Evolutionary conservation across 2,113 vertebrate genomes (phyloP).

Genomic region (Melanostigma gelatinosum): DNA sequence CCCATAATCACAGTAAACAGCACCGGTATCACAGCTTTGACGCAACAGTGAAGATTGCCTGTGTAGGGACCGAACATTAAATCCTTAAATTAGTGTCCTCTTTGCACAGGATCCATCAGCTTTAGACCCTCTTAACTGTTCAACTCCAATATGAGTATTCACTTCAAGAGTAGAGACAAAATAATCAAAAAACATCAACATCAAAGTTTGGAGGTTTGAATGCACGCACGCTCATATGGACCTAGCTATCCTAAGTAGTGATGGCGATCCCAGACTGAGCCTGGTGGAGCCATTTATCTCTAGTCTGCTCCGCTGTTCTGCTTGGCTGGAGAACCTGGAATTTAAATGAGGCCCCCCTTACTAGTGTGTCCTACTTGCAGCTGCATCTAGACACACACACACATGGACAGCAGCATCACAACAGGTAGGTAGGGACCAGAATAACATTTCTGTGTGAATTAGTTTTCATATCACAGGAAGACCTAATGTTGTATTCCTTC

Average conservation of each 20-base stretch:
- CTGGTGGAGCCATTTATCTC: conserved; percentile 78
- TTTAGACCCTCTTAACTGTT: conserved; percentile 18
- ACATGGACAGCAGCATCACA: conserved; percentile 51
- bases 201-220: conserved; percentile 26
- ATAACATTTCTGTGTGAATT: background rate
- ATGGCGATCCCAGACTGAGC: conserved; percentile 72
- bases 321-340: conserved; percentile 74
- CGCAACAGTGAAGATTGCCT: background rate
- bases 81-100: background rate
- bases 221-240: conserved; percentile 39
- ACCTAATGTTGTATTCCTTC: conserved; percentile 15
- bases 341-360: conserved; percentile 74
- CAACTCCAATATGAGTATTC: conserved; percentile 8
- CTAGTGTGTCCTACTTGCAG: conserved; percentile 68
- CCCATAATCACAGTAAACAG: conserved; percentile 65
- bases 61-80: background rate
- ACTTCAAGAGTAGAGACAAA: conserved; percentile 20
- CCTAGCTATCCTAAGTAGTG: conserved; percentile 47
- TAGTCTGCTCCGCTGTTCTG: conserved; percentile 76
- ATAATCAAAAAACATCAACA: conserved; percentile 48
- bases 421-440: conserved; percentile 47
- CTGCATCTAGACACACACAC: conserved; percentile 63
- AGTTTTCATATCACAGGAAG: conserved; percentile 2
- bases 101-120: conserved; percentile 13
- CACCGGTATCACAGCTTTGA: conserved; percentile 46